A percentile compares a stretch with the other conserved stretches of the same genome.
These are phyloP conservation scores for Tiaroga cobitis DNA, from an alignment of 2,797 vertebrate species.

Conservation along the genomic window DNA sequence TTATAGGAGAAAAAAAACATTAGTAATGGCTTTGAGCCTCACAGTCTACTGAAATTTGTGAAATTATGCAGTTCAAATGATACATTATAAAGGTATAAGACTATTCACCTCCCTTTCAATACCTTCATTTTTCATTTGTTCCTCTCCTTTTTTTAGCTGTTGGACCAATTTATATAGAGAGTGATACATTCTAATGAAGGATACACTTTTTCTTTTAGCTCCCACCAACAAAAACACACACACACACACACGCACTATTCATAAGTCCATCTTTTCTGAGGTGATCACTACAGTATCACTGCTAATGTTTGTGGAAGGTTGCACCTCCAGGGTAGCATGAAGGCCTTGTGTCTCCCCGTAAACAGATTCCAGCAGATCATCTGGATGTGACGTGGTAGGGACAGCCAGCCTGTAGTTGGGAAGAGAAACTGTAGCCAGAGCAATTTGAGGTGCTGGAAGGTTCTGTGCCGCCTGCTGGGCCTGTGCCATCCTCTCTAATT, in stretches of 20 bases:
- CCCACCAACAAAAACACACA: not conserved
- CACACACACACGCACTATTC: constrained; percentile 49
- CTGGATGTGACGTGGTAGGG: constrained; percentile 72
- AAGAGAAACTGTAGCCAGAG: constrained; percentile 32
- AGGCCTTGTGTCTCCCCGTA: constrained; percentile 77
- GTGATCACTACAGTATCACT: constrained; percentile 59
- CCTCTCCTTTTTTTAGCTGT: not conserved
- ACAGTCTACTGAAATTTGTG: constrained; percentile 11
- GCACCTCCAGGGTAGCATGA: constrained; percentile 54
- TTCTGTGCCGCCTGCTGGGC: constrained; percentile 67
- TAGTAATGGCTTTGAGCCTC: constrained; percentile 10
- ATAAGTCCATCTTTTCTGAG: constrained; percentile 73
- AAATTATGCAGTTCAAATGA: not conserved
- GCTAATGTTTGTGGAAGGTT: constrained; percentile 46
- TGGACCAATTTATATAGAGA: not conserved
- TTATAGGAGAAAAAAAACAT: not conserved
- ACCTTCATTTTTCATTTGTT: not conserved
- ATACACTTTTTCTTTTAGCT: not conserved
- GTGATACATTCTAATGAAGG: constrained; percentile 7
- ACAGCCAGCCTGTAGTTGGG: constrained; percentile 45
- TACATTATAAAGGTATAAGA: not conserved
- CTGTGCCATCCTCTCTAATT: constrained; percentile 78
- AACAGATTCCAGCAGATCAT: constrained; percentile 86
- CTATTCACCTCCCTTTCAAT: not conserved
- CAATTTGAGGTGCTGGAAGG: constrained; percentile 35